Evolutionary conservation across 2,797 vertebrate species (phyloP).

Genomic region (Hydrolagus colliei): DNA sequence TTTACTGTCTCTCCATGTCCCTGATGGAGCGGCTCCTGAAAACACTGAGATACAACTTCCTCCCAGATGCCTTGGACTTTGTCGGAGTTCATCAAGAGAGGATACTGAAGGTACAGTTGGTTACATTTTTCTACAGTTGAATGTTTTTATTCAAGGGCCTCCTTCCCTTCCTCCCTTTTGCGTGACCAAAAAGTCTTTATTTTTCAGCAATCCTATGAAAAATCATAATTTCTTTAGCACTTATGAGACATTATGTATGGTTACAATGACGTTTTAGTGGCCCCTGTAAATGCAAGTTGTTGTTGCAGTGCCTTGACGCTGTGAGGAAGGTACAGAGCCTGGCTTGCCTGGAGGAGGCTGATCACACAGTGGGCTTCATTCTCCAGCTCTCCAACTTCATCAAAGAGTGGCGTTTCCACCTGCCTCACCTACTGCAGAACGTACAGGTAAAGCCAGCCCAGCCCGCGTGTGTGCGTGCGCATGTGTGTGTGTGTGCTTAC

Average conservation of each 20-base stretch:
- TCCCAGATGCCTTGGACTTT: slow-evolving; percentile 89
- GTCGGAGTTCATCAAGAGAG: slow-evolving; percentile 93
- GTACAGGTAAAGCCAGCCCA: slow-evolving; percentile 70
- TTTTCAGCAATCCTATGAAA: too few relatives aligned
- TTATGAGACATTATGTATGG: too few relatives aligned
- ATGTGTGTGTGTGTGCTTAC: too few relatives aligned
- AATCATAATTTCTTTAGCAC: too few relatives aligned
- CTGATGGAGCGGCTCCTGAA: slow-evolving; percentile 96
- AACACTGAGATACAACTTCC: slow-evolving; percentile 87
- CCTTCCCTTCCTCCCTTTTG: too few relatives aligned
- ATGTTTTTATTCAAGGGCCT: not conserved
- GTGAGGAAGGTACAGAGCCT: slow-evolving; percentile 88
- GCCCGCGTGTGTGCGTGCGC: too few relatives aligned
- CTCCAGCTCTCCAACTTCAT: slow-evolving; percentile 91
- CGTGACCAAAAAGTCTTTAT: too few relatives aligned
- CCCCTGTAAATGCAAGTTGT: not conserved
- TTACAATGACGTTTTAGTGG: too few relatives aligned
- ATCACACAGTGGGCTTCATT: slow-evolving; percentile 93
- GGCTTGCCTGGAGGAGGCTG: slow-evolving; percentile 88
- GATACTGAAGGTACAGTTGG: slow-evolving; percentile 76
- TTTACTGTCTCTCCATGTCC: slow-evolving; percentile 87
- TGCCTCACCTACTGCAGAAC: slow-evolving; percentile 83
- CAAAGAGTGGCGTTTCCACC: slow-evolving; percentile 94
- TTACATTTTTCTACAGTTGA: not conserved
- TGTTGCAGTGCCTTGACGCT: slow-evolving; percentile 80